These are phyloP conservation scores for Struthidea cinerea DNA, from an alignment of 2,113 vertebrate species.

Conservation along the genomic window DNA sequence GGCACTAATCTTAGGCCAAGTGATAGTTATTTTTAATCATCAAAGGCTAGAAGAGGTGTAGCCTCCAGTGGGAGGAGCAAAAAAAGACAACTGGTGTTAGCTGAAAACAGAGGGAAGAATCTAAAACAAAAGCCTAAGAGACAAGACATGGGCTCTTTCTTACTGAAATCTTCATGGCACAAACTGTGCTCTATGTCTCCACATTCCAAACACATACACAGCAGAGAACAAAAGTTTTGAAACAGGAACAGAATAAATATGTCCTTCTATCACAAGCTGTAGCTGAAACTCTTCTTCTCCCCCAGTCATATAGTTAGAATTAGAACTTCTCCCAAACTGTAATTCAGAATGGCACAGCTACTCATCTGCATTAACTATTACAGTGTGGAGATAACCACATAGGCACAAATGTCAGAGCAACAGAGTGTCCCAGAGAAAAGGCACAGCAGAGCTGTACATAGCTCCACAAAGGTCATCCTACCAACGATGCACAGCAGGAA, in stretches of 20 bases:
- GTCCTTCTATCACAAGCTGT: background rate
- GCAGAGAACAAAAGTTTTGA: background rate
- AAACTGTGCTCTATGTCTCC: background rate
- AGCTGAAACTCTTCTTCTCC: background rate
- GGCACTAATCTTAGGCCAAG: background rate
- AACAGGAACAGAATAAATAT: background rate
- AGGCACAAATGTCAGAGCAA: background rate
- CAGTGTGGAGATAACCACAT: background rate
- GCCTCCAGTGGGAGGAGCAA: background rate
- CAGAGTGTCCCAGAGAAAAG: background rate
- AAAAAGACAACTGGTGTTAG: background rate
- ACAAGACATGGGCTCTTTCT: background rate
- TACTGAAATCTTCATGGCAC: background rate
- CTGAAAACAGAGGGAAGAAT: background rate
- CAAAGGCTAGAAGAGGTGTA: background rate
- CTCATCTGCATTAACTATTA: background rate
- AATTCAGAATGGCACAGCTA: background rate
- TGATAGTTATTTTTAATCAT: background rate
- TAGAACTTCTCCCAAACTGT: background rate
- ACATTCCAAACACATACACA: background rate
- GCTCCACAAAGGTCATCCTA: background rate
- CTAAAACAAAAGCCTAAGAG: background rate
- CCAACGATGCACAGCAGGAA: background rate
- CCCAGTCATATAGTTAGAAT: background rate
- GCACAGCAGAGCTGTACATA: background rate